Conservation (phyloP, 2,797 vertebrate species). For the Pagetopsis macropterus region DNA sequence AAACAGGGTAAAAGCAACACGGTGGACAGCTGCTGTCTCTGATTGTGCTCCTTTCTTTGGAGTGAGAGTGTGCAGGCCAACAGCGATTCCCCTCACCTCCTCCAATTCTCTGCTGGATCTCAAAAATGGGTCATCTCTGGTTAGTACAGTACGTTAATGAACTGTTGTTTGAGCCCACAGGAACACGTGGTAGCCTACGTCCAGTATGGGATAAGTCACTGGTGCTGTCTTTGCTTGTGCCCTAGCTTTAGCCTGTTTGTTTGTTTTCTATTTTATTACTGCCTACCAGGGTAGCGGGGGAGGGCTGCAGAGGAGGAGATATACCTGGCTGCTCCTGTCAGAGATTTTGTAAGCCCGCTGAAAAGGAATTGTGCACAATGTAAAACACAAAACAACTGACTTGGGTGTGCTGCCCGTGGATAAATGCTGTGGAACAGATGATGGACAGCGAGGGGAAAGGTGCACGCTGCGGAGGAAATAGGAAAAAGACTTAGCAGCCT, state of each 20-base stretch:
- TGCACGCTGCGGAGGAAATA: conserved; percentile 34
- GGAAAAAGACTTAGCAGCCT: conserved; percentile 65
- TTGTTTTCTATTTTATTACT: conserved; percentile 67
- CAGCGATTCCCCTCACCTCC: conserved; percentile 33
- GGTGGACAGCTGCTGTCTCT: conserved; percentile 35
- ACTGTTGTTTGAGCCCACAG: conserved; percentile 51
- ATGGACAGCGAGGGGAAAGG: conserved; percentile 22
- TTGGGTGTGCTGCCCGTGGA: conserved; percentile 21
- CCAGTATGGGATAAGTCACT: conserved; percentile 49
- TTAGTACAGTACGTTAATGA: conserved; percentile 31
- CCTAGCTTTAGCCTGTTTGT: conserved; percentile 69
- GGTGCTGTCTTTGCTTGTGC: conserved; percentile 74
- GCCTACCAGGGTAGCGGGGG: conserved; percentile 42
- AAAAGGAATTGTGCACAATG: conserved; percentile 73
- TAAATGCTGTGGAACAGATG: conserved; percentile 20
- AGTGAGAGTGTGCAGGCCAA: conserved; percentile 21
- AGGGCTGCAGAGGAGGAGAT: conserved; percentile 34
- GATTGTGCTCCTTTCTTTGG: conserved; percentile 31
- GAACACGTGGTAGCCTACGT: conserved; percentile 53
- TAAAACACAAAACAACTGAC: conserved; percentile 49
- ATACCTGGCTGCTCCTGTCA: conserved; percentile 35
- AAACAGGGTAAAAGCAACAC: conserved; percentile 60
- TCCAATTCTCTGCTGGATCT: conserved; percentile 43
- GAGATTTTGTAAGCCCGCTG: conserved; percentile 60
- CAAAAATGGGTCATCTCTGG: conserved; percentile 32